A percentile compares a stretch with the other conserved stretches of the same genome.
phyloP scores from a whole-genome alignment of 2,113 vertebrate species.

The Hippocampus zosterae region DNA sequence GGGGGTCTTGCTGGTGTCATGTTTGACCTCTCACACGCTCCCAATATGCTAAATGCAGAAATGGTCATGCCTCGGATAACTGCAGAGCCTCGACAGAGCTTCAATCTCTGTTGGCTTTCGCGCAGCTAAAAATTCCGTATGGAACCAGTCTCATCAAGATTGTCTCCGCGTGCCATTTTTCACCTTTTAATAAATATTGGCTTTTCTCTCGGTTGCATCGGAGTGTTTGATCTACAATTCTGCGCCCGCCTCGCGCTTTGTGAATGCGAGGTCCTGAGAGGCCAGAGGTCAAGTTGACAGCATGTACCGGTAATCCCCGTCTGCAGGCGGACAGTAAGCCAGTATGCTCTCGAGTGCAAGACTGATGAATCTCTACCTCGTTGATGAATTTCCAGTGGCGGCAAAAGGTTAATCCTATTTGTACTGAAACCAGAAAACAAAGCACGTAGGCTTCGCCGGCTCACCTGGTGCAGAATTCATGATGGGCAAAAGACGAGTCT shows the following conservation, averaged over 20 bases:
- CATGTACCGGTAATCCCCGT: conserved; percentile 34
- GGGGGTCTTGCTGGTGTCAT: conserved; percentile 30
- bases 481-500: neutral
- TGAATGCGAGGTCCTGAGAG: conserved; percentile 12
- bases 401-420: conserved; percentile 36
- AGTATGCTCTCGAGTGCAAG: neutral
- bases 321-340: conserved; percentile 24
- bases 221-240: conserved; percentile 2
- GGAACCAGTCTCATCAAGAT: neutral
- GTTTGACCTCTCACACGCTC: conserved; percentile 62
- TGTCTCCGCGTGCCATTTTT: neutral
- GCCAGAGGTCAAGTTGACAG: conserved; percentile 30
- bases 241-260: conserved; percentile 7
- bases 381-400: conserved; percentile 19
- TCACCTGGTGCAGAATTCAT: neutral
- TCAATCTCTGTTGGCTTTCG: conserved; percentile 16
- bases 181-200: neutral
- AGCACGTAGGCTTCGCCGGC: conserved; percentile 4
- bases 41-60: conserved; percentile 56
- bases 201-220: neutral
- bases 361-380: conserved; percentile 9
- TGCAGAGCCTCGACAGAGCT: conserved; percentile 26
- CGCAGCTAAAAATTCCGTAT: neutral
- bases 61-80: conserved; percentile 39
- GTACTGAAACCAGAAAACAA: conserved; percentile 4